phyloP scores from a whole-genome alignment of 1,140 invertebrate genomes.

The Polyergus mexicanus region DNA sequence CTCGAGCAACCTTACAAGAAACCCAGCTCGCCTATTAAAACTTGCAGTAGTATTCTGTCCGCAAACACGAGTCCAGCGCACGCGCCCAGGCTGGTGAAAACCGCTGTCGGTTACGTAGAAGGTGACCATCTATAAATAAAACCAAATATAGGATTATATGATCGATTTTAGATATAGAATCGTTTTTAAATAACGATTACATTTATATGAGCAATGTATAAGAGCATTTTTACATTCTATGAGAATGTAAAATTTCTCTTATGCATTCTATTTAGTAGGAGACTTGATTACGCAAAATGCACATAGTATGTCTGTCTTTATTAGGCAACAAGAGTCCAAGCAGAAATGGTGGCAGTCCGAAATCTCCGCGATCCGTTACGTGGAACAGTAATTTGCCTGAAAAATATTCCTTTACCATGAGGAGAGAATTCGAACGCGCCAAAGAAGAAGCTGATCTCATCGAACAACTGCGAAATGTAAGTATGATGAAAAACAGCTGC shows the following conservation, averaged over 20 bases:
- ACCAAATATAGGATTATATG: background rate
- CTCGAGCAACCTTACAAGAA: constrained; percentile 89
- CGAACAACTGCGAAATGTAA: constrained; percentile 93
- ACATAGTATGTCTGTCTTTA: constrained; percentile 27
- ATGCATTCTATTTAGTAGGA: constrained; percentile 4
- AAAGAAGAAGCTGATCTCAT: constrained; percentile 96
- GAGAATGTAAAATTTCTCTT: constrained; percentile 29
- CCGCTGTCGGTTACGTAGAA: constrained; percentile 87
- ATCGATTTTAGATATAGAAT: background rate
- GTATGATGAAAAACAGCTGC: constrained; percentile 57
- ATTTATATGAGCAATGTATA: constrained; percentile 28
- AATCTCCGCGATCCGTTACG: constrained; percentile 86
- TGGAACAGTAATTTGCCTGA: constrained; percentile 92
- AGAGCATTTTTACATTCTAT: constrained; percentile 35
- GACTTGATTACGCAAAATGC: constrained; percentile 6
- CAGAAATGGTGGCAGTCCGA: constrained; percentile 83
- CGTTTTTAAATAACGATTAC: background rate
- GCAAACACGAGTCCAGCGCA: constrained; percentile 81
- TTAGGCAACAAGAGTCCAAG: constrained; percentile 79
- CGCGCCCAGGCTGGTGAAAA: constrained; percentile 87
- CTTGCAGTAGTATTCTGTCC: constrained; percentile 83
- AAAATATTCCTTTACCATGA: constrained; percentile 96
- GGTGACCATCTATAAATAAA: constrained; percentile 75
- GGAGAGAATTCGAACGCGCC: constrained; percentile 95
- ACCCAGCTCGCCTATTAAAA: constrained; percentile 91